A percentile compares a stretch with the other conserved stretches of the same genome.
phyloP scores from a whole-genome alignment of 2,888 invertebrate genomes.

The Balanococcus diminutus region DNA sequence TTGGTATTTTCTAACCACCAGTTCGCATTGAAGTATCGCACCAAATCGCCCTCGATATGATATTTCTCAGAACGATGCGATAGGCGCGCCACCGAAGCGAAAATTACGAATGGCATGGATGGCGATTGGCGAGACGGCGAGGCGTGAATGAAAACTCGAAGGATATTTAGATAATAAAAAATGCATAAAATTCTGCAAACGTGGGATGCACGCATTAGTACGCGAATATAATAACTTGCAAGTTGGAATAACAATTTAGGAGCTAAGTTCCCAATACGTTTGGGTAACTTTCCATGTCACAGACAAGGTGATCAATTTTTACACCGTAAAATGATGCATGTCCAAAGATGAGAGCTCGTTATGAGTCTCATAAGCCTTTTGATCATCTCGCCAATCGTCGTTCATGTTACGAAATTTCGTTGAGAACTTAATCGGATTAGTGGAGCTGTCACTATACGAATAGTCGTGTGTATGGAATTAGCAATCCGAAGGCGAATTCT shows the following conservation, averaged over 20 bases:
- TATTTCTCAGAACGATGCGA: background rate
- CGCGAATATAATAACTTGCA: background rate
- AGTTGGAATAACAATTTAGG: background rate
- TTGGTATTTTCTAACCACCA: background rate
- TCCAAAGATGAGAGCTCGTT: background rate
- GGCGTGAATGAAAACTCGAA: background rate
- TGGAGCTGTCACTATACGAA: background rate
- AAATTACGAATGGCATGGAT: background rate
- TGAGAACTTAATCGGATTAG: background rate
- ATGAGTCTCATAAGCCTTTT: background rate
- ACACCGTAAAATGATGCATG: background rate
- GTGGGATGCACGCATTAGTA: background rate
- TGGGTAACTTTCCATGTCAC: background rate
- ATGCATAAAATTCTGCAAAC: slow-evolving; percentile 15
- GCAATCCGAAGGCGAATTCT: background rate
- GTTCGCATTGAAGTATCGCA: background rate
- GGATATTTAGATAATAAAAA: slow-evolving; percentile 37
- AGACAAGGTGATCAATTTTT: background rate
- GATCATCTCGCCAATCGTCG: background rate
- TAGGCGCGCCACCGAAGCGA: background rate
- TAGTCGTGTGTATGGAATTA: background rate
- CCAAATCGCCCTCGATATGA: slow-evolving; percentile 6
- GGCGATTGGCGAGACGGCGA: background rate
- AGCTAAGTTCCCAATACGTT: background rate
- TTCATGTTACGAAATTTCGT: background rate